Conservation (phyloP, 2,797 vertebrate species). For the Alcedo quadribrachys region DNA sequence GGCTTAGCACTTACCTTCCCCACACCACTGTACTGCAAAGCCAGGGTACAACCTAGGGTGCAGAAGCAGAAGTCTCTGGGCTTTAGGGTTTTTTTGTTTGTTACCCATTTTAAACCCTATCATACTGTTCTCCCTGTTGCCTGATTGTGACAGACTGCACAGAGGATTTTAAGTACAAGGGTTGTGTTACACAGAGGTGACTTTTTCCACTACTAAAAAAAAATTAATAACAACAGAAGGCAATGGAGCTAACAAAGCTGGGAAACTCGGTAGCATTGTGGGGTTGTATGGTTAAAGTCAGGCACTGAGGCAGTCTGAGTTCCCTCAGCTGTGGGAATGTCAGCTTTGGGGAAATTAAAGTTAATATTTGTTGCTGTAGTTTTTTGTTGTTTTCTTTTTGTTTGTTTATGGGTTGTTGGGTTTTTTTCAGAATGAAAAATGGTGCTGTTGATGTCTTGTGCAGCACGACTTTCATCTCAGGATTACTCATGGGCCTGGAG, state of each 20-base stretch:
- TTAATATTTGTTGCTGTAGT: background rate
- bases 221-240: background rate
- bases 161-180: background rate
- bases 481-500: background rate
- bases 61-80: background rate
- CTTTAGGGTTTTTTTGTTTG: background rate
- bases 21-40: background rate
- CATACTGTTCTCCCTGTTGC: background rate
- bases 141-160: fast-evolving
- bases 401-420: background rate
- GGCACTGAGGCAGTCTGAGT: background rate
- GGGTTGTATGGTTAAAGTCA: background rate
- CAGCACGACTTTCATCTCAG: background rate
- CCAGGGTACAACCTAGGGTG: fast-evolving
- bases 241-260: background rate
- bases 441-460: background rate
- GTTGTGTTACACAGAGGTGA: background rate
- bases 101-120: background rate
- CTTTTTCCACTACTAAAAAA: background rate
- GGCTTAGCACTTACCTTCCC: background rate
- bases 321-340: fast-evolving
- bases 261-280: background rate
- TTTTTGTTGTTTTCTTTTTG: background rate
- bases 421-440: background rate
- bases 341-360: background rate